A percentile compares a stretch with the other conserved stretches of the same genome.
phyloP scores from a whole-genome alignment of 30 jellyfish, hydroid and myxozoan species.

The Aurelia sp. region DNA sequence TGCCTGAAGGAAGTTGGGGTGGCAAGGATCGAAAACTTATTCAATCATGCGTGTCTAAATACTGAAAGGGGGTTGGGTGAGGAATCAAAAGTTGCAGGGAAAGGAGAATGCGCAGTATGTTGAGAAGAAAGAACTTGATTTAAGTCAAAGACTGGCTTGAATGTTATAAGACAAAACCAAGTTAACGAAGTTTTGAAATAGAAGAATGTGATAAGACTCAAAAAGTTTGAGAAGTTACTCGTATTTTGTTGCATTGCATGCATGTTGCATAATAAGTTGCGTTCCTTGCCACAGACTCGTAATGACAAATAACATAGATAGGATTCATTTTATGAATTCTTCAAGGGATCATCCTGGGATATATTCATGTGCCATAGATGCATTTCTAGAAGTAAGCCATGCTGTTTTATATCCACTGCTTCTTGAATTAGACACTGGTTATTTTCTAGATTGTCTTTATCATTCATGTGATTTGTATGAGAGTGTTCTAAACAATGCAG shows the following conservation, averaged over 20 bases:
- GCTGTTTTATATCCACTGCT: constrained; percentile 4
- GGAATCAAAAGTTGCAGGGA: no score
- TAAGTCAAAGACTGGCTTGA: constrained; percentile 9
- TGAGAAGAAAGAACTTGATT: background rate
- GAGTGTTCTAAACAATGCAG: background rate
- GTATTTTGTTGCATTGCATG: no score
- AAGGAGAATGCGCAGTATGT: no score
- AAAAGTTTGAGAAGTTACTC: no score
- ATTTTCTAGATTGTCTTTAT: constrained; percentile 2
- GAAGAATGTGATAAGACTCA: no score
- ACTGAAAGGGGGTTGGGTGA: no score
- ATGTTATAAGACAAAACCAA: constrained; percentile 8
- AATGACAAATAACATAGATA: background rate
- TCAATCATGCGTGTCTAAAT: no score
- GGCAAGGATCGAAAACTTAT: no score
- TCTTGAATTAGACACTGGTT: constrained; percentile 22
- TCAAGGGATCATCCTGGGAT: background rate
- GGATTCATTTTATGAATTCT: constrained; percentile 3
- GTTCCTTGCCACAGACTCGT: background rate
- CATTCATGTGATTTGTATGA: constrained; percentile 4
- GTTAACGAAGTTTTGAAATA: background rate
- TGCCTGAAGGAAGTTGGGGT: no score
- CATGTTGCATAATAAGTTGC: no score
- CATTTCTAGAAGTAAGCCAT: background rate
- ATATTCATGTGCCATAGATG: background rate